Evolutionary conservation across 2,113 vertebrate genomes (phyloP).

Genomic region (Ranitomeya variabilis): DNA sequence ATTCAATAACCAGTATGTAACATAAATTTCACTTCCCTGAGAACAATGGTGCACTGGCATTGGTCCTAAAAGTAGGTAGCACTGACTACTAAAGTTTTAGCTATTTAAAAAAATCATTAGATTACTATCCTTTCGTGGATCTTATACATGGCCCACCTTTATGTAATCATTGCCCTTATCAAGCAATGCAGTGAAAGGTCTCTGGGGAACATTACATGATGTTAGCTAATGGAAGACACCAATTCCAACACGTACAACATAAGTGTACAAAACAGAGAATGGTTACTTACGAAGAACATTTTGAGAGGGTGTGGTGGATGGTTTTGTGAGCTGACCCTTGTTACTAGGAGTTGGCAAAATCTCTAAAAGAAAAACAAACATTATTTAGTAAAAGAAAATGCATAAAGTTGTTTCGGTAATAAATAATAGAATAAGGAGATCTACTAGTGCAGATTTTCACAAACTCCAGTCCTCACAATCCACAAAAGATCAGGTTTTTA

Average conservation of each 20-base stretch:
- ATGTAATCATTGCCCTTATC: background rate
- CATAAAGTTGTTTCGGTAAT: background rate
- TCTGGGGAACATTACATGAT: background rate
- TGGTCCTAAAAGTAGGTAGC: background rate
- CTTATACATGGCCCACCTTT: background rate
- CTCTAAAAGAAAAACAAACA: conserved; percentile 68
- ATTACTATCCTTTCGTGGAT: no score
- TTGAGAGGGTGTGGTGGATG: conserved; percentile 54
- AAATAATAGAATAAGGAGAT: background rate
- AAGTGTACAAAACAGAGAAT: background rate
- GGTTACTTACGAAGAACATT: conserved; percentile 73
- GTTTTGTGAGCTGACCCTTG: conserved; percentile 66
- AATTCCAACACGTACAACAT: no score
- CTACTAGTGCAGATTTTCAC: no score
- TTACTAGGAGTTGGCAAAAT: conserved; percentile 65
- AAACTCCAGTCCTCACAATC: no score
- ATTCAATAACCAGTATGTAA: no score
- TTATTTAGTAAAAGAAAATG: background rate
- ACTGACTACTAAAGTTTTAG: background rate
- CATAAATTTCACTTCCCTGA: no score
- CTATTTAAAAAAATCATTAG: background rate
- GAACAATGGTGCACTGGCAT: background rate
- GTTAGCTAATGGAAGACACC: background rate
- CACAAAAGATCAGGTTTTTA: no score
- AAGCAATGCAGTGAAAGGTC: background rate